Percentiles rank a stretch among this genome's conserved stretches.
Evolutionary conservation across 2,888 invertebrate genomes (phyloP).

Genomic region (Cetonia aurata): DNA sequence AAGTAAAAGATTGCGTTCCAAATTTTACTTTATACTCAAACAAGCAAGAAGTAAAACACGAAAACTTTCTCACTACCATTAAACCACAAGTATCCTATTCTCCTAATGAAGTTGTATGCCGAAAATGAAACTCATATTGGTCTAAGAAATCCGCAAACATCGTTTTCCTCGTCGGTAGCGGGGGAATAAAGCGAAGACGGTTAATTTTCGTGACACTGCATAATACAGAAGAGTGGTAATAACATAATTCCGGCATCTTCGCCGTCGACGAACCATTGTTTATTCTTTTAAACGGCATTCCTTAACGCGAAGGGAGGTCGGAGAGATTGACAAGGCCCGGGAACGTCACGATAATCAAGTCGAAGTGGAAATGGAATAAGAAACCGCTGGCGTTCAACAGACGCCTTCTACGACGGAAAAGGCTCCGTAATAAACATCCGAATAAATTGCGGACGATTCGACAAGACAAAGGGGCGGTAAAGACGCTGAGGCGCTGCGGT

Average conservation of each 20-base stretch:
- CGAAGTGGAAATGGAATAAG: slow-evolving; percentile 27
- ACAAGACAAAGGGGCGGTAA: slow-evolving; percentile 32
- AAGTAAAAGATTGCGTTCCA: too few species aligned
- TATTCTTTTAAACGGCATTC: slow-evolving; percentile 13
- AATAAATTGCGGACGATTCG: slow-evolving; percentile 53
- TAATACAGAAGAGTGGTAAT: slow-evolving; percentile 39
- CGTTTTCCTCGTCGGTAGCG: slow-evolving; percentile 3
- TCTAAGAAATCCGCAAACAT: slow-evolving; percentile 27
- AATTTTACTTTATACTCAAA: too few species aligned
- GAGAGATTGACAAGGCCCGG: slow-evolving; percentile 44
- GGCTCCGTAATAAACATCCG: slow-evolving; percentile 54
- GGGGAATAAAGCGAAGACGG: background rate
- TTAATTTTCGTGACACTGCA: slow-evolving; percentile 43
- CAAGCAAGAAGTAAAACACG: too few species aligned
- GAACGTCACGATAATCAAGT: slow-evolving; percentile 37
- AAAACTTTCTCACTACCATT: too few species aligned
- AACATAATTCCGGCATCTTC: slow-evolving; percentile 35
- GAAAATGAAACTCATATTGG: slow-evolving; percentile 22
- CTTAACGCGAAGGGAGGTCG: slow-evolving; percentile 13
- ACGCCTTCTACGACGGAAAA: slow-evolving; percentile 49
- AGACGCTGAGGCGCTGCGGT: slow-evolving; percentile 46
- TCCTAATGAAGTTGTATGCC: slow-evolving; percentile 1
- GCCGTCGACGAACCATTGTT: slow-evolving; percentile 23
- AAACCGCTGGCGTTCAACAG: slow-evolving; percentile 49
- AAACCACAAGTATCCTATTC: too few species aligned